Conservation (phyloP, 1,140 invertebrate genomes). For the Lucilia cuprina region DNA sequence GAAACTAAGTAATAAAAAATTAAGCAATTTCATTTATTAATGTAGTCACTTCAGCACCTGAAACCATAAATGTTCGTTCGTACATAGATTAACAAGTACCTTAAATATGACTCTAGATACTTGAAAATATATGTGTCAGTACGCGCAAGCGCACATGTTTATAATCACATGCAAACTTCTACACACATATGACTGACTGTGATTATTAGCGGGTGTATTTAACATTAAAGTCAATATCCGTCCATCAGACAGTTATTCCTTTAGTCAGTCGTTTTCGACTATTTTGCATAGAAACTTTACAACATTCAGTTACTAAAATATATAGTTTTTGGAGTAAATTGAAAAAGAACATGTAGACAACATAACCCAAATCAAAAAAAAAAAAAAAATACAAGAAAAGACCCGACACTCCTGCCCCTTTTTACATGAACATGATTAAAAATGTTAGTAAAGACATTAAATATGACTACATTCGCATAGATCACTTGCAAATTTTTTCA, state of each 20-base stretch:
- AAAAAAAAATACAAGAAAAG: no score
- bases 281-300: background rate
- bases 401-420: background rate
- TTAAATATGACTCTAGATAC: background rate
- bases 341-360: background rate
- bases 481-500: background rate
- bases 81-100: background rate
- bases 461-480: background rate
- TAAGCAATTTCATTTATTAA: conserved; percentile 34
- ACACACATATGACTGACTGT: background rate
- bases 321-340: conserved; percentile 2
- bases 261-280: background rate
- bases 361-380: background rate
- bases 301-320: conserved; percentile 18
- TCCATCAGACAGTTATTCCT: background rate
- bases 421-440: background rate
- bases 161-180: background rate
- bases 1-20: conserved; percentile 25
- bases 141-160: background rate
- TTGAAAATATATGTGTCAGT: background rate
- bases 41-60: conserved; percentile 32
- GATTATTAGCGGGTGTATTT: background rate
- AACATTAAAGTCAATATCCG: conserved; percentile 14
- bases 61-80: conserved; percentile 3
- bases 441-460: conserved; percentile 4